These are phyloP conservation scores for Trichopoda pennipes DNA, from an alignment of 2,888 invertebrate species.

Conservation along the genomic window DNA sequence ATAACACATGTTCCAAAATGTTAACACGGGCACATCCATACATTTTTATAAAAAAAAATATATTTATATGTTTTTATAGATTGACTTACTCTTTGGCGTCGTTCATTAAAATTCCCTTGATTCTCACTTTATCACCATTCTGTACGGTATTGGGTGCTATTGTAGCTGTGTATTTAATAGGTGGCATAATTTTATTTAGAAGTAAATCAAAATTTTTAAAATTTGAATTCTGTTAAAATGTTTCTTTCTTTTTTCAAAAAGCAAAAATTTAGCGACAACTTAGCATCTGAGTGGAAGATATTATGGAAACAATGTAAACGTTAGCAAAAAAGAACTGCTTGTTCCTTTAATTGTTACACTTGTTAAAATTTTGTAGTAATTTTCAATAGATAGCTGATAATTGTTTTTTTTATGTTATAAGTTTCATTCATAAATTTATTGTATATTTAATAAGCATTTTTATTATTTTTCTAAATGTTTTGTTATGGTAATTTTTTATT, in stretches of 20 bases:
- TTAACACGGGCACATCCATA: too few relatives aligned
- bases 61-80: not conserved
- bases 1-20: too few relatives aligned
- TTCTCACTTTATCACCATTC: slow-evolving; percentile 74
- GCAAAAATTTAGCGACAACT: slow-evolving; percentile 27
- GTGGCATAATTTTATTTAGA: slow-evolving; percentile 53
- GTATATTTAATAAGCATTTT: not conserved
- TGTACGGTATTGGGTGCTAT: slow-evolving; percentile 72
- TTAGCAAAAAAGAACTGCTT: slow-evolving; percentile 6
- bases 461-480: slow-evolving; percentile 8
- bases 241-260: slow-evolving; percentile 33
- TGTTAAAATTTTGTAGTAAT: slow-evolving; percentile 18
- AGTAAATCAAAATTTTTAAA: not conserved
- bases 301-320: slow-evolving; percentile 7
- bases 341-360: slow-evolving; percentile 4
- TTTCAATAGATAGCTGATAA: slow-evolving; percentile 10
- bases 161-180: slow-evolving; percentile 50
- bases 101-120: slow-evolving; percentile 75
- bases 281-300: slow-evolving; percentile 26
- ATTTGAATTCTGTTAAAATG: not conserved
- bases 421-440: slow-evolving; percentile 35
- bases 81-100: slow-evolving; percentile 77
- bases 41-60: too few relatives aligned
- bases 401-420: slow-evolving; percentile 11
- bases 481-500: slow-evolving; percentile 51